Evolutionary conservation across 2,797 vertebrate species (phyloP), one percentile per base, ranked within the genome.

Genomic region (Trichosurus vulpecula): DNA sequence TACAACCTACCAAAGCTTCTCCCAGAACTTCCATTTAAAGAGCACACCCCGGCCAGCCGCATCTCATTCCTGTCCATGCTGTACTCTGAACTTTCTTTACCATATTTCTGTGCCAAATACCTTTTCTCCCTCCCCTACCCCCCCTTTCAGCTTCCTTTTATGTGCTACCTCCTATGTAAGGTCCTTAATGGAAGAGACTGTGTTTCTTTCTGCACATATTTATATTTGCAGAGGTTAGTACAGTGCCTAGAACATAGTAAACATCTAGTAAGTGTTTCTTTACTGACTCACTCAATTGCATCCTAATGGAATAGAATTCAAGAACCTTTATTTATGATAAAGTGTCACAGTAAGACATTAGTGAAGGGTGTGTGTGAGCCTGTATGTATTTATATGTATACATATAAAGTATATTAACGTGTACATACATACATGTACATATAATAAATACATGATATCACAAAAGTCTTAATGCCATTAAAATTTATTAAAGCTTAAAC

Each of bases 21-120:
- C n/a, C n/a, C 6, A 81, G n/a, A 25, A 47, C 66, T 81, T 81
- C n/a, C n/a, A 81, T 81, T 81, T 81, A 81, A 81, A 41, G 6
- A 81, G 16, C 3, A 2, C 16, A 8, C 25, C 16, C 19, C 22
- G n/a, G 8, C 2, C 0, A 47, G 19, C 2, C n/a, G 25, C 0
- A n/a, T 81, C 66, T 41, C n/a, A 41, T 47, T 81, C n/a, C 66
- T 81, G 6, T 81, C 4, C 61, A 81, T 2, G 6, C 66, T 81
- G 3, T 6, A 41, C n/a, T 47, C 31, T 66, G 58, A 31, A 66
- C 13, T 35, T 61, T 61, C 58, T 61, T 66, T 35, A 66, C 13
- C 35, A 4, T n/a, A n/a, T 66, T 66, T 66, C 31, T 66, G 58
- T 66, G 31, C 58, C 58, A n/a, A 30, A 14, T 35, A n/a, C 13